Evolutionary conservation across 2,113 vertebrate species (phyloP), one percentile per base, ranked within the genome.

Genomic region (Andinoacara biseriatus): DNA sequence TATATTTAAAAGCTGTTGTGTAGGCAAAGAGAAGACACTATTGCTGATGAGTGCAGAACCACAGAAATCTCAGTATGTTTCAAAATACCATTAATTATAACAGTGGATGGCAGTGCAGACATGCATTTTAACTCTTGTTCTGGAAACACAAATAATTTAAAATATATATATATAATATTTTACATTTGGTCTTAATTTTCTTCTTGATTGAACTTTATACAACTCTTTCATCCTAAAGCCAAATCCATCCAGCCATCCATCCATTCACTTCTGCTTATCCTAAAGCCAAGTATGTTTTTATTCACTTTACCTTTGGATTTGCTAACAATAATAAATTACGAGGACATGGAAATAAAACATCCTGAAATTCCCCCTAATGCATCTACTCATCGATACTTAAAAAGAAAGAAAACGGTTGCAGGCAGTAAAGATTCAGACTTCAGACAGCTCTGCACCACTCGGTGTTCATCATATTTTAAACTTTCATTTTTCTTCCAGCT

Each of bases 1-100:
- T 24, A 46, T 61, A 65, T 85, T 89, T 72, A 84, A 85, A 86
- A 58, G 29, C 35, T 40, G 56, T 10, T 49, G 24, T 49, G 11
- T 76, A n/a, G 9, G 35, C 35, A 62, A 79, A 81, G 15, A 74
- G 65, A 82, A 87, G 67, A 40, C 33, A 52, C 57, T 38, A 69
- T 69, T 62, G 56, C 38, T 46, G 60, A 86, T 46, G 31, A 63
- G 77, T 61, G n/a, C 74, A 86, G 11, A 69, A 46, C 40, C 17
- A 80, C 61, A 82, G 58, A 78, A 83, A 65, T 76, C 1, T 15
- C 20, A 56, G 33, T 33, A 49, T 75, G 5, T 81, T 78, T 63
- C 6, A 82, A 13, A 81, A 75, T 57, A 43, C 8, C 59, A 14
- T 24, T 49, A 33, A 63, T 58, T 35, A 75, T 58, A 13, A 78